Evolutionary conservation across 2,888 invertebrate genomes (phyloP).

Genomic region (Volucella inflata): DNA sequence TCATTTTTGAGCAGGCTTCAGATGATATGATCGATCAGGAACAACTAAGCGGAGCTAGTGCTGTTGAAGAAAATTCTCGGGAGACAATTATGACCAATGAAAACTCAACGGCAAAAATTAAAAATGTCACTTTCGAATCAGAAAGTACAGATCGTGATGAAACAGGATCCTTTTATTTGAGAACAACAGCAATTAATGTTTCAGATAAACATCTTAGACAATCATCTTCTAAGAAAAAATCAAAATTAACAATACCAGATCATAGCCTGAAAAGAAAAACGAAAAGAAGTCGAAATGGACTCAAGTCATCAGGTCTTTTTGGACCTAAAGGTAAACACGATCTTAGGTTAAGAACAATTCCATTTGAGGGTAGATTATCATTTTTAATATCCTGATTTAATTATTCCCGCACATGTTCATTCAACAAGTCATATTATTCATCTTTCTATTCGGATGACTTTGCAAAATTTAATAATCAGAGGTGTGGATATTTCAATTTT

Average conservation of each 20-base stretch:
- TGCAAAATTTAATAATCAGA: too few relatives aligned
- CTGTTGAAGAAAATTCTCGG: conserved; percentile 33
- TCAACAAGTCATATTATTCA: too few relatives aligned
- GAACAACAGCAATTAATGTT: conserved; percentile 44
- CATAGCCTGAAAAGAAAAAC: conserved; percentile 59
- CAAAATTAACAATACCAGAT: conserved; percentile 44
- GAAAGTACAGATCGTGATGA: conserved; percentile 52
- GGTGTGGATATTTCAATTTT: too few relatives aligned
- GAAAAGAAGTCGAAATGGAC: conserved; percentile 60
- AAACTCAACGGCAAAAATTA: conserved; percentile 40
- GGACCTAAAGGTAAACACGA: conserved; percentile 53
- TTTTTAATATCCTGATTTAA: too few relatives aligned
- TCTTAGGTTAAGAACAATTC: neutral
- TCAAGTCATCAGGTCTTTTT: conserved; percentile 67
- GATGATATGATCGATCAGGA: conserved; percentile 49
- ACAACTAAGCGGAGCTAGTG: conserved; percentile 14
- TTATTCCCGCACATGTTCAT: too few relatives aligned
- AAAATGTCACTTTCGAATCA: conserved; percentile 68
- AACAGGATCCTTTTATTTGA: conserved; percentile 54
- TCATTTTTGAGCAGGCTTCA: conserved; percentile 29
- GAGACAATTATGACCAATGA: conserved; percentile 30
- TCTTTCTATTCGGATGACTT: too few relatives aligned
- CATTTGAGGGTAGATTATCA: too few relatives aligned
- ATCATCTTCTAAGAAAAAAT: conserved; percentile 53
- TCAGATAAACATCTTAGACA: conserved; percentile 52